phyloP scores from a whole-genome alignment of 2,888 invertebrate species.

The Rhogogaster chlorosoma region DNA sequence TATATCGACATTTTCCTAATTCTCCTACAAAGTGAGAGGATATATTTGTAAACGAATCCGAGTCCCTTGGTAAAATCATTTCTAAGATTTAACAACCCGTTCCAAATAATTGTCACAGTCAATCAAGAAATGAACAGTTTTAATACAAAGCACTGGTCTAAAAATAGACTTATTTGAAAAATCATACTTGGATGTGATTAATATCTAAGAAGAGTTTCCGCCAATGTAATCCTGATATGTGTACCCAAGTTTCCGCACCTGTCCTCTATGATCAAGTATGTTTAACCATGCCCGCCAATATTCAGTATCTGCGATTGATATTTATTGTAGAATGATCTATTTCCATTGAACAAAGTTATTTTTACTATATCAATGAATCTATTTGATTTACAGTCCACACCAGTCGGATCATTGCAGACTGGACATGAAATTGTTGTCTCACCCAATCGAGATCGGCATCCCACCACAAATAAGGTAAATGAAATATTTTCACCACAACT shows the following conservation, averaged over 20 bases:
- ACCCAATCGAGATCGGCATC: constrained; percentile 92
- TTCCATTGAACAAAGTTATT: constrained; percentile 15
- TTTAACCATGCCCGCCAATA: constrained; percentile 23
- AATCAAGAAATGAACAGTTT: constrained; percentile 2
- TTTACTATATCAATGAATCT: constrained; percentile 46
- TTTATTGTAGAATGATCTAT: constrained; percentile 23
- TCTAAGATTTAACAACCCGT: neutral
- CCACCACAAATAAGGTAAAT: constrained; percentile 88
- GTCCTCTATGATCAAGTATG: constrained; percentile 39
- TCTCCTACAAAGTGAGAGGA: neutral
- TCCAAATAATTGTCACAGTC: neutral
- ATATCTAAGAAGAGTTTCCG: constrained; percentile 12
- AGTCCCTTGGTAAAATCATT: neutral
- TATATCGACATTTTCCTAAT: neutral
- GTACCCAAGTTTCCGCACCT: constrained; percentile 1
- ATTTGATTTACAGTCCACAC: constrained; percentile 87
- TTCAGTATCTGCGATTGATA: neutral
- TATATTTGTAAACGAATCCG: neutral
- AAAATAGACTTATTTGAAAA: neutral
- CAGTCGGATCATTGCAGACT: constrained; percentile 94
- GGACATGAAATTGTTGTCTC: constrained; percentile 95
- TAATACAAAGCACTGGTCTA: neutral
- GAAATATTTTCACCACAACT: constrained; percentile 55
- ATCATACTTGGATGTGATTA: constrained; percentile 12
- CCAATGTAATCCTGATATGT: constrained; percentile 28